Evolutionary conservation across 2,113 vertebrate genomes (phyloP), one percentile per base, ranked within the genome.

Genomic region (Danio rerio): DNA sequence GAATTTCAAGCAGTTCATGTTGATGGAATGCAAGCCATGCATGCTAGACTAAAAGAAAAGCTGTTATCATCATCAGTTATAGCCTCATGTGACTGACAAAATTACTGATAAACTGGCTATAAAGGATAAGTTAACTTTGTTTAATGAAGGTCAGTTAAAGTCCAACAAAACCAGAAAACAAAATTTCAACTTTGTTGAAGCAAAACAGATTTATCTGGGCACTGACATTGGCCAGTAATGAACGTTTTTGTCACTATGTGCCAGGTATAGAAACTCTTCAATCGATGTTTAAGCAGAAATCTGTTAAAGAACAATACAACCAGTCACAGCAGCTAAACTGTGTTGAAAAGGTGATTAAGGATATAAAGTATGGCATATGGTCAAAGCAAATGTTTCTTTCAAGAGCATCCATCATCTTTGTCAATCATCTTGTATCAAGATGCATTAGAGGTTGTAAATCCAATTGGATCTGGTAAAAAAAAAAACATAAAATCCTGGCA

Each of bases 291-390:
- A 49, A n/a, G 66, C n/a, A 20, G 6, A 11, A 43, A 69, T 49
- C 66, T 49, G n/a, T 69, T 16, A 69, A 43, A 6, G 43, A 69
- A 49, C 66, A 49, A 45, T 69, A 69, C 43, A 69, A 69, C 16
- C 5, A 69, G 43, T 20, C 45, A 69, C 12, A 69, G n/a, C 9
- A 16, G 42, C 63, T 7, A 7, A n/a, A n/a, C n/a, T n/a, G n/a
- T 49, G 66, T n/a, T 49, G 9, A 69, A 9, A 69, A 49, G 12
- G 16, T 69, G 10, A 20, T 68, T 68, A 31, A 31, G 31, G 31
- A 2, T 3, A 31, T n/a, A n/a, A n/a, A n/a, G 31, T 31, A n/a
- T 31, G 31, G 31, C 31, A 31, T 31, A n/a, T n/a, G n/a, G n/a
- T n/a, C n/a, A n/a, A n/a, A n/a, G n/a, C n/a, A n/a, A n/a, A n/a